A percentile compares a stretch with the other conserved stretches of the same genome.
Evolutionary conservation across 2,797 vertebrate species (phyloP).

Genomic region (Capromys pilorides): DNA sequence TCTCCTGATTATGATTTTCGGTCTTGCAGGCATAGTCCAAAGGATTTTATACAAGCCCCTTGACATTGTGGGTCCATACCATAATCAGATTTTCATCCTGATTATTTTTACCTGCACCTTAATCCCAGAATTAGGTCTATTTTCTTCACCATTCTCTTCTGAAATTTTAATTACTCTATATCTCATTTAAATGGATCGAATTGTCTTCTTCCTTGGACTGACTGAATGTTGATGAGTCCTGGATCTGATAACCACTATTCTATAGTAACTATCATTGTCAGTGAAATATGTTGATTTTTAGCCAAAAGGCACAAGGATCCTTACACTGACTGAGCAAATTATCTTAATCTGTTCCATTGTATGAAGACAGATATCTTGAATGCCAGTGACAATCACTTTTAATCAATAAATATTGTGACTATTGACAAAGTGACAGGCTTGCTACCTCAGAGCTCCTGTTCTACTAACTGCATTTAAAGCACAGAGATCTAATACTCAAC

Average conservation of each 20-base stretch:
- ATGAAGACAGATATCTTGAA: constrained; percentile 18
- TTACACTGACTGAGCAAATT: constrained; percentile 24
- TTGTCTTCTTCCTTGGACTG: neutral
- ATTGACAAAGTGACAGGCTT: constrained; percentile 4
- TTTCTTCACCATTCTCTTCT: neutral
- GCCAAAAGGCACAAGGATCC: neutral
- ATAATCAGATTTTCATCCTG: neutral
- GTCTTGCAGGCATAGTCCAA: neutral
- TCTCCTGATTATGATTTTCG: neutral
- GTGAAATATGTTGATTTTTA: neutral
- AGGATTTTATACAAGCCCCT: neutral
- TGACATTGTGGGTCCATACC: neutral
- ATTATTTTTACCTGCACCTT: neutral
- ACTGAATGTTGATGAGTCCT: neutral
- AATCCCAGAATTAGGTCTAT: neutral
- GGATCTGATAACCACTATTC: neutral
- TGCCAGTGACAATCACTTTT: constrained; percentile 39
- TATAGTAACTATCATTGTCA: neutral
- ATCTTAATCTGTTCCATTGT: constrained; percentile 23
- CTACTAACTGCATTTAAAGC: constrained; percentile 36
- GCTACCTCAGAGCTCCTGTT: constrained; percentile 17
- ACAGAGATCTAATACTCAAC: neutral
- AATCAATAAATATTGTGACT: constrained; percentile 46
- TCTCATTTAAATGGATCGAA: neutral
- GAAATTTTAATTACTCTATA: neutral